phyloP scores from a whole-genome alignment of 2,797 vertebrate genomes.

The Vespertilio murinus region DNA sequence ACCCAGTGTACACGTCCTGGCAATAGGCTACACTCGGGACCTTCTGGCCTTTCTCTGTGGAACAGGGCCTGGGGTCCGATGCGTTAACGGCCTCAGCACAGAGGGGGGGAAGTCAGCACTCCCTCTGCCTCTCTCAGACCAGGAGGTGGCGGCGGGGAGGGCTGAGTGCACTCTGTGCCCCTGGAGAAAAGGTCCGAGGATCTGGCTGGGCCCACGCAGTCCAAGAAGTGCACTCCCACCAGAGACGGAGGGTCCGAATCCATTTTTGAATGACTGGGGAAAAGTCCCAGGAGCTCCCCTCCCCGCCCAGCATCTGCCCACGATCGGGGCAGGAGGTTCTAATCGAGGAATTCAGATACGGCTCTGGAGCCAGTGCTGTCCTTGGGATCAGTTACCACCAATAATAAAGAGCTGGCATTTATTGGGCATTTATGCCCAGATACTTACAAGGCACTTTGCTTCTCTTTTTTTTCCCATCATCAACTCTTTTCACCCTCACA shows the following conservation, averaged over 20 bases:
- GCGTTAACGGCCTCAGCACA: not conserved
- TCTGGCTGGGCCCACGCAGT: not conserved
- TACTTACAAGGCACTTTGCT: not conserved
- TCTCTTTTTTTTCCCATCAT: not conserved
- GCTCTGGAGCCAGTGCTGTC: not conserved
- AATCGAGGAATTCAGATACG: not conserved
- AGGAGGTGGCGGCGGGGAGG: not conserved
- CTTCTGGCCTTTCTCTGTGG: not conserved
- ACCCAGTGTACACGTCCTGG: not conserved
- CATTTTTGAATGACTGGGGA: not conserved
- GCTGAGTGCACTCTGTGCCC: not conserved
- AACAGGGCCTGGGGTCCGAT: not conserved
- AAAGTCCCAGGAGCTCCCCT: not conserved
- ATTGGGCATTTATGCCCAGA: not conserved
- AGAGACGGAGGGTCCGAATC: not conserved
- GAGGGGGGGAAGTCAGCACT: not conserved
- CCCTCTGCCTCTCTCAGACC: not conserved
- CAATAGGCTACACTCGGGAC: accelerated
- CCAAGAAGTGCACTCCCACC: not conserved
- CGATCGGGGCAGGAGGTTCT: not conserved
- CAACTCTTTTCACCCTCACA: not conserved
- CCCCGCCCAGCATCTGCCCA: not conserved
- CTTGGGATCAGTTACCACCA: not conserved
- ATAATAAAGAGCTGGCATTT: not conserved
- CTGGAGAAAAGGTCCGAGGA: not conserved